Evolutionary conservation across 2,888 invertebrate genomes (phyloP).

Genomic region (Aporophyla nigra): DNA sequence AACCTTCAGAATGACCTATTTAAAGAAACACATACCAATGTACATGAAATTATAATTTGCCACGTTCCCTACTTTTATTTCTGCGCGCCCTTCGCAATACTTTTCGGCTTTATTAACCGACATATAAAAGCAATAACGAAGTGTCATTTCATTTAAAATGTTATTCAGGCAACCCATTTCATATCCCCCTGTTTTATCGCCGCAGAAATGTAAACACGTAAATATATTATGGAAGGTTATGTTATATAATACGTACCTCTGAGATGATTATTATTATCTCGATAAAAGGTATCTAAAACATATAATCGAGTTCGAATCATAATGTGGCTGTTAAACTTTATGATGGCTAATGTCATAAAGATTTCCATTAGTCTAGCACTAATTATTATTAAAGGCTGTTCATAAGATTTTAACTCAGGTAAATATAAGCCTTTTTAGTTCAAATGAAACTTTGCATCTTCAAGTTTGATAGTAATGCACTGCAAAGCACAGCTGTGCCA

Average conservation of each 20-base stretch:
- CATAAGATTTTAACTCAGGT: slow-evolving; percentile 10
- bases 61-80: slow-evolving; percentile 28
- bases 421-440: slow-evolving; percentile 4
- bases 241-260: no score
- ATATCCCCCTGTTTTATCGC: slow-evolving; percentile 32
- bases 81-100: slow-evolving; percentile 8
- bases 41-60: slow-evolving; percentile 24
- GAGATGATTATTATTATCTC: slow-evolving; percentile 2
- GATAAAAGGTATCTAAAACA: slow-evolving; percentile 14
- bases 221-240: neutral
- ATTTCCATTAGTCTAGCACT: neutral
- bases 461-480: slow-evolving; percentile 25
- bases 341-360: no score
- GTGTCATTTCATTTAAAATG: slow-evolving; percentile 46
- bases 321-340: slow-evolving; percentile 8
- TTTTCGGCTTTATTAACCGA: no score
- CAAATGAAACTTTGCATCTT: slow-evolving; percentile 19
- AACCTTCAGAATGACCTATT: neutral
- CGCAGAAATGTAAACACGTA: slow-evolving; percentile 24
- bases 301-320: slow-evolving; percentile 15
- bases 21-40: slow-evolving; percentile 17
- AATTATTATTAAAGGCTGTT: slow-evolving; percentile 19
- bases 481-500: slow-evolving; percentile 9
- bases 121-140: slow-evolving; percentile 50
- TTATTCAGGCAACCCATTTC: slow-evolving; percentile 31